Evolutionary conservation across 2,888 invertebrate genomes (phyloP), one percentile per base, ranked within the genome.

Genomic region (Atethmia centrago): DNA sequence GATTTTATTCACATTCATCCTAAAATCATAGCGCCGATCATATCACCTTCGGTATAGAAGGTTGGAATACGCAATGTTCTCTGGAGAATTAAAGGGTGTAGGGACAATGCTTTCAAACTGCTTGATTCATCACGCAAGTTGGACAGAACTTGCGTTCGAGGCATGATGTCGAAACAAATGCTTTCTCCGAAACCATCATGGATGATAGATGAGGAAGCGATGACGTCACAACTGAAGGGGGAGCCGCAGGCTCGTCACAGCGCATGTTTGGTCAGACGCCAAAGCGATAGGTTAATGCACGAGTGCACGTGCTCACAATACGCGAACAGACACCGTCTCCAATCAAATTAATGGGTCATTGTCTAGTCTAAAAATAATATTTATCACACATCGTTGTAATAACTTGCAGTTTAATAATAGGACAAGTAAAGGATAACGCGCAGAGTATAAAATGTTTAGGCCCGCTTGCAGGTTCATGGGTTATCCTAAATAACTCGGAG

Each of bases 231-330:
- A 4, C 31, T 61, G 49, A 62, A 64, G 53, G 70, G 53, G 68
- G 55, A 73, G 75, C 65, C 51, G 45, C 69, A 64, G 40, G 21
- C 59, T 77, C 65, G 78, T 74, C 79, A 63, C 67, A 74, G 84
- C 90, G 88, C 89, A 91, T 90, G 90, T 90, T 91, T 93, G 93
- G 93, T 80, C 31, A 65, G 55, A n/a, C 66, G 91, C 94, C 94
- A 94, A 91, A 82, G 87, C 71, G 75, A 75, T 77, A 79, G 93
- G 93, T 92, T 89, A 93, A 88, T 90, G 93, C 78, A 89, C 93
- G 90, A 91, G 89, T 89, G 85, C 93, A 92, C 92, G 93, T 93
- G 93, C 82, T 73, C 70, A 71, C 70, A 69, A 70, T 85, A 70
- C 75, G 36, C 64, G 76, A 80, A 63, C 71, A 80, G 67, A 51